Evolutionary conservation across 2,888 invertebrate genomes (phyloP), one percentile per base, ranked within the genome.

Genomic region (Dolichopus griseipennis): DNA sequence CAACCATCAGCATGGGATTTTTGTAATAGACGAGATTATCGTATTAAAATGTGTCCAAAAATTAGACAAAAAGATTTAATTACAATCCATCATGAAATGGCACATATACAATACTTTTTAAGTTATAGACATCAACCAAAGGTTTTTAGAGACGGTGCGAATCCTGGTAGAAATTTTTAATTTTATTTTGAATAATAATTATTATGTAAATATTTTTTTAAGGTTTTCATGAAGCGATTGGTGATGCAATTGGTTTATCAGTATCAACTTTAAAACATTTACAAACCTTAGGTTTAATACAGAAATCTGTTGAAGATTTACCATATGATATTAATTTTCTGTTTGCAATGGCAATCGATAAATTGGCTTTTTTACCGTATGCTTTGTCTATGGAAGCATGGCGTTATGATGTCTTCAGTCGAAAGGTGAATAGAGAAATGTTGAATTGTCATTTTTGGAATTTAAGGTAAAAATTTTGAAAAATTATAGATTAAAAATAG

Each of bases 1-100:
- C 93, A 95, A 74, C 93, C 95, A 0, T 93, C 95, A 0, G 94
- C 95, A 0, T 95, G 95, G 92, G 95, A 95, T 81, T 95, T 95
- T 81, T 95, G 95, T 78, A 93, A 95, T 75, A 85, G 89, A 67
- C 86, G 90, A 71, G 95, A 96, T 77, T 95, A 85, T 83, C 73
- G 93, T 68, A 92, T 95, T 67, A 95, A 94, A 82, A 91, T 93
- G 89, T 95, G 94, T 78, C 90, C 93, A 0, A 88, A 89, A 75
- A 87, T 92, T 1, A 91, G 88, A 71, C 92, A 93, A 88, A 91
- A 92, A 73, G 92, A 94, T 77, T 78, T 95, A 72, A 86, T 94
- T 68, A 93, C 93, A 0, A 90, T 92, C 0, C 95, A 95, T 75
- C 95, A 95, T 75, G 95, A 95, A 82, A 90, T 95, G 90, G 92